Base-by-base conservation (phyloP, 1,140 invertebrate genomes). In the Scaptodrosophila lebanonensis region DNA sequence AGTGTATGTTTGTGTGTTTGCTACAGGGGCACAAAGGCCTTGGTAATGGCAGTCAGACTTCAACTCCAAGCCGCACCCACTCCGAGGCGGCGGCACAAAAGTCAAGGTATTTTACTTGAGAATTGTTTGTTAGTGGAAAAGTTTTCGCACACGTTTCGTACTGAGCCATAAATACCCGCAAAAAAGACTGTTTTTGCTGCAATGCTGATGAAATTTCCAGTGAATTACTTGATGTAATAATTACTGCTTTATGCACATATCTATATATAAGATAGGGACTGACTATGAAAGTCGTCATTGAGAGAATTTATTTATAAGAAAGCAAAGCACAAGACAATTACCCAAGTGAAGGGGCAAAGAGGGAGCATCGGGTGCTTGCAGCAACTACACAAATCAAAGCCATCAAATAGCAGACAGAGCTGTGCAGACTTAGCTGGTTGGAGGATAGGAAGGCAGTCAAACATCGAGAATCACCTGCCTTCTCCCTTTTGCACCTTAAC, bases 101-200 rank as follows among this genome's bases (percentile, higher is more conserved):
- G 75, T 79, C 75, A 79, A 79, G 75, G 75, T 69, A 73, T 69
- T 77, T 82, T 60, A 62, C 61, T 82, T 66, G 65, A 48, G 60
- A 66, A 58, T 61, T 63, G 69, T 66, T 70, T 56, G 61, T 66
- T 82, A 79, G 75, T 79, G 69, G 54, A 82, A 79, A 79, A 79
- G 45, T 79, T 79, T 70, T 22, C 50, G 69, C 66, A 82, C 60
- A 79, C 52, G 65, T 65, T 70, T 58, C 30, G 40, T 33, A 13
- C 32, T 13, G 3, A 3, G 32, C 47, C 67, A 63, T 77, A 63
- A 77, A 77, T 67, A 40, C 56, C 38, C 18, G 3, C 39, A 40
- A 50, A 39, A 57, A 35, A 25, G 32, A 58, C 48, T 29, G 27
- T 45, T 47, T 49, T 43, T 17, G n/a, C n/a, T n/a, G 35, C 35